These are phyloP conservation scores for Cyprinodon diabolis DNA, from an alignment of 2,797 vertebrate species.

Conservation along the genomic window DNA sequence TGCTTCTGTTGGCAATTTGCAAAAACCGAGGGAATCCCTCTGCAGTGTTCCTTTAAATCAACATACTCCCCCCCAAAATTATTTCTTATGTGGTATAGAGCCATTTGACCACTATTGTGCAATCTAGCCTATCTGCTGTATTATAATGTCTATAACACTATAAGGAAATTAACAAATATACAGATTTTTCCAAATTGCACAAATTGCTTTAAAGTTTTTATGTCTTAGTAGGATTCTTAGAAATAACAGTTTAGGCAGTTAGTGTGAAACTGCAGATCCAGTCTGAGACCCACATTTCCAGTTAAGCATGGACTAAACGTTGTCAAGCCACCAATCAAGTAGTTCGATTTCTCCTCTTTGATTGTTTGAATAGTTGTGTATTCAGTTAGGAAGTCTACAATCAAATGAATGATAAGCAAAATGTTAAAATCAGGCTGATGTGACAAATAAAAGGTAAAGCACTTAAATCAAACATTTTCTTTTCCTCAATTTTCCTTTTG, in stretches of 20 bases:
- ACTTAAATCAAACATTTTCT: too few relatives aligned
- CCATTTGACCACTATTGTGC: background rate
- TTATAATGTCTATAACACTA: background rate
- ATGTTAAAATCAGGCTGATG: too few relatives aligned
- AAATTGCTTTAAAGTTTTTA: background rate
- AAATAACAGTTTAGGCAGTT: background rate
- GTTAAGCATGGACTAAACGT: too few relatives aligned
- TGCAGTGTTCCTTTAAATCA: background rate
- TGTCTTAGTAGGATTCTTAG: background rate
- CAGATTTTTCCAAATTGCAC: background rate
- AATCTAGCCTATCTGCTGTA: background rate
- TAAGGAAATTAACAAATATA: background rate
- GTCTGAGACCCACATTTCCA: background rate
- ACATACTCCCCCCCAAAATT: too few relatives aligned
- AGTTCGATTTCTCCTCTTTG: too few relatives aligned
- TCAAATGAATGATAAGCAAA: too few relatives aligned
- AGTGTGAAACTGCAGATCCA: background rate
- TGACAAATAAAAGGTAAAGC: too few relatives aligned
- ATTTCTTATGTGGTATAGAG: background rate
- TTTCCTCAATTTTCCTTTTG: too few relatives aligned
- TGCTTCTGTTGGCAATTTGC: slow-evolving; percentile 14
- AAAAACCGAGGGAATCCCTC: slow-evolving; percentile 18
- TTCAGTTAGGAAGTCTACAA: too few relatives aligned
- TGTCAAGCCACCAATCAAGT: too few relatives aligned
- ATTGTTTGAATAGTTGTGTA: too few relatives aligned